Evolutionary conservation across 2,113 vertebrate species (phyloP), one percentile per base, ranked within the genome.

Genomic region (Etia nguti): DNA sequence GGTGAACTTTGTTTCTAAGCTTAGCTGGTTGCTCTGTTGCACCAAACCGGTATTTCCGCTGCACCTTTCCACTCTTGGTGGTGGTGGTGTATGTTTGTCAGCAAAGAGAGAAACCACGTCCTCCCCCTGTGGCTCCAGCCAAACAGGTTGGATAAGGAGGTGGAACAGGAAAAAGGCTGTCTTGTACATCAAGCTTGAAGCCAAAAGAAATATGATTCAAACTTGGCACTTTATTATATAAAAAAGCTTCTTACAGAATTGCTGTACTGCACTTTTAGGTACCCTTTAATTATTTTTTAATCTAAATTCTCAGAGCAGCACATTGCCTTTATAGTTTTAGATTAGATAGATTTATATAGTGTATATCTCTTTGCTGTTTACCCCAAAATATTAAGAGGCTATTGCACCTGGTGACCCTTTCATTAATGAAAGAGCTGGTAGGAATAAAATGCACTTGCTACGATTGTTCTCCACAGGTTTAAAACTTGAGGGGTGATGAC

Each of bases 141-240:
- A 31, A 91, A 93, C 91, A 83, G 92, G 90, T 94, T 88, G 41
- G 89, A 90, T 88, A 31, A 87, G 90, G 81, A 83, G 81, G 60
- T 88, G 38, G 48, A 88, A 38, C 80, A 41, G 16, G 43, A 86
- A 59, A 80, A 81, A 86, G 29, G 56, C 52, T 16, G 4, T 70
- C 83, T 43, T 18, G 4, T 88, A 82, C 90, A 24, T 90, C 81
- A 86, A 79, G 79, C 29, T 79, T 18, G 18, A 65, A 75, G 59
- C 62, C 12, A 20, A 65, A 60, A 22, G 7, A 43, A 38, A 24
- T 24, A 36, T 7, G 16, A 55, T 70, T 89, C 55, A 82, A 7
- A 8, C 18, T 43, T 43, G 41, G 54, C 29, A 24, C 38, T 8
- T 79, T 10, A 12, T 31, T 38, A 16, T 2, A n/a, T n/a, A 3